phyloP scores from a whole-genome alignment of 2,797 vertebrate genomes.

The Pogoniulus pusillus region DNA sequence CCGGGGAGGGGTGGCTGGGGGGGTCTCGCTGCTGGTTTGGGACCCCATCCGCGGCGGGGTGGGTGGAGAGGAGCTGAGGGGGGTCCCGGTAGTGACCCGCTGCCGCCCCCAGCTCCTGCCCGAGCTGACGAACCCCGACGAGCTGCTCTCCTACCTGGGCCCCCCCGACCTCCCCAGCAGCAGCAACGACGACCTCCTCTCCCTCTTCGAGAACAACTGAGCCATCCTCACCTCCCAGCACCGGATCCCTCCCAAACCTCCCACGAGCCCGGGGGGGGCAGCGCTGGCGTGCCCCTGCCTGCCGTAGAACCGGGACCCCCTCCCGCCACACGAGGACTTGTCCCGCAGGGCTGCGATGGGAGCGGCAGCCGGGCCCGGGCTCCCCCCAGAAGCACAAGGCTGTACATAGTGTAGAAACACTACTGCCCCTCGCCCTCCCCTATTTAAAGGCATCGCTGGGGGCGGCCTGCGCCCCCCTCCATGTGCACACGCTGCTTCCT shows the following conservation, averaged over 20 bases:
- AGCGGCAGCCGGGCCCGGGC: not conserved
- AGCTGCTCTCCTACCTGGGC: slow-evolving; percentile 94
- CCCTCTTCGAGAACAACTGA: slow-evolving; percentile 97
- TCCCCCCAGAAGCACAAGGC: slow-evolving; percentile 54
- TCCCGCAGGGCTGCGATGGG: not conserved
- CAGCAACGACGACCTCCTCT: slow-evolving; percentile 93
- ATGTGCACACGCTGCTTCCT: slow-evolving; percentile 41
- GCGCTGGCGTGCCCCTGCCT: not conserved
- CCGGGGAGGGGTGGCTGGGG: not conserved
- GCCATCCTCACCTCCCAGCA: not conserved
- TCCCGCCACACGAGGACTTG: not conserved
- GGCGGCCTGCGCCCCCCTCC: not conserved
- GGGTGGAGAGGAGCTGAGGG: not conserved
- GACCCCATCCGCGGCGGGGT: not conserved
- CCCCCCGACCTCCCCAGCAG: slow-evolving; percentile 92
- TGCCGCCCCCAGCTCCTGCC: slow-evolving; percentile 85
- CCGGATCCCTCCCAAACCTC: not conserved
- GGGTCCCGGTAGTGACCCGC: not conserved
- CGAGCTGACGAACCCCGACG: slow-evolving; percentile 94
- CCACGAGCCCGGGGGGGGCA: not conserved
- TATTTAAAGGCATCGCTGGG: slow-evolving; percentile 52
- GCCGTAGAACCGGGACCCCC: not conserved
- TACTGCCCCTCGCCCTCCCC: not conserved
- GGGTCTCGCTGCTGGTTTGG: not conserved
- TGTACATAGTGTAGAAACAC: slow-evolving; percentile 71